Base-by-base conservation (phyloP, 2,797 vertebrate genomes). In the Rousettus madagascariensis region DNA sequence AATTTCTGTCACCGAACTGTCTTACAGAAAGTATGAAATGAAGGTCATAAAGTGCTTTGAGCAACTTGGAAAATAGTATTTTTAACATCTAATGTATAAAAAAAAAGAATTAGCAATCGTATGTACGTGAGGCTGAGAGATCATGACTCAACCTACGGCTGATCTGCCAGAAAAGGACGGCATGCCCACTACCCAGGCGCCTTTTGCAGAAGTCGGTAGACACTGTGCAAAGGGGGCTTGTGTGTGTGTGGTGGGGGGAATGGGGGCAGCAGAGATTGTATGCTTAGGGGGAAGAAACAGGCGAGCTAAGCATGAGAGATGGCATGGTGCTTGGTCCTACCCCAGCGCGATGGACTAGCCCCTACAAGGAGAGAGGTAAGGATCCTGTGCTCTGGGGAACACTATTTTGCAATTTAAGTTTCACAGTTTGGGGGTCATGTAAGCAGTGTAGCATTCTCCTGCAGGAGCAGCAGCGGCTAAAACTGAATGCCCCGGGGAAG, bases 41-140 rank as follows among this genome's bases (percentile, higher is more conserved):
- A 89, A 38, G 17, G 61, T 77, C 88, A 59, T 36, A 33, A 75
- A 78, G 75, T 84, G 57, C 16, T 91, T 46, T 75, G 79, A 84
- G 57, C 26, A 65, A 75, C 51, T 89, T 96, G n/a, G 57, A 79
- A 94, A 90, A 61, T 20, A 46, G 24, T 53, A 69, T 68, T 84
- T 78, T 79, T 75, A 1, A 19, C 95, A 61, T 72, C 28, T 13
- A 77, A 89, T 41, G 24, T 55, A 43, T 46, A 43, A 79, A 77
- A 77, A 41, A 41, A 82, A 20, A 63, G 75, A 68, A 82, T 84
- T 55, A 84, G 61, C 61, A 49, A 26, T n/a, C 24, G 22, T 46
- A 20, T 22, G 30, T 59, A 30, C 19, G 7, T 49, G 46, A 86
- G 69, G 8, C 43, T 78, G 28, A 33, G 53, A 66, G 26, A 49